These are phyloP conservation scores for Vesta saturnalis DNA, from an alignment of 2,888 invertebrate genomes.

Conservation along the genomic window DNA sequence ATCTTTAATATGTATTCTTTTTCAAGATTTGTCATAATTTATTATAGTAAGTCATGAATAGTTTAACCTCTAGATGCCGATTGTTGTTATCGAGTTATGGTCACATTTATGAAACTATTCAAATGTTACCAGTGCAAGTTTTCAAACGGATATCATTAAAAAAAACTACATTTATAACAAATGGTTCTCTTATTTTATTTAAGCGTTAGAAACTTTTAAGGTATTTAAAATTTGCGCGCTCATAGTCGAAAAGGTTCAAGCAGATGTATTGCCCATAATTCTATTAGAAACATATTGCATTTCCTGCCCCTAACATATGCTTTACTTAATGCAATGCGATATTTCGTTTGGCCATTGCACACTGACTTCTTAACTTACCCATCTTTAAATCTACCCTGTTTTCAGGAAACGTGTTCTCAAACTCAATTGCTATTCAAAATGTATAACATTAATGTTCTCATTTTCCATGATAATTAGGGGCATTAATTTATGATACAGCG, in stretches of 20 bases:
- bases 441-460: not conserved
- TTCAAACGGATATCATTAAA: conserved; percentile 18
- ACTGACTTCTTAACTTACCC: conserved; percentile 26
- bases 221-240: conserved; percentile 12
- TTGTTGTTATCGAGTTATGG: conserved; percentile 12
- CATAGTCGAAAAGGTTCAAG: conserved; percentile 9
- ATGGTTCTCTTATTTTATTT: conserved; percentile 9
- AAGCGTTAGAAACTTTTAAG: too few relatives aligned
- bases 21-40: conserved; percentile 19
- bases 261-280: conserved; percentile 38
- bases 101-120: conserved; percentile 11
- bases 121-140: conserved; percentile 9
- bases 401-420: conserved; percentile 15
- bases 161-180: conserved; percentile 18
- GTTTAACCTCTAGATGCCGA: conserved; percentile 7
- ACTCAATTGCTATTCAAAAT: not conserved
- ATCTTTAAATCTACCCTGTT: conserved; percentile 30
- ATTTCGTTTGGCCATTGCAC: conserved; percentile 40
- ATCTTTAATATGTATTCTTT: conserved; percentile 22
- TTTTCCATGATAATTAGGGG: not conserved
- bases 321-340: conserved; percentile 48
- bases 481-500: not conserved
- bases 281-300: conserved; percentile 60
- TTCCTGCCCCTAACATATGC: conserved; percentile 54
- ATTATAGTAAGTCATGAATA: conserved; percentile 10